Percentiles rank a stretch among this genome's conserved stretches.
phyloP scores from a whole-genome alignment of 2,113 vertebrate genomes.

The Rattus rattus region DNA sequence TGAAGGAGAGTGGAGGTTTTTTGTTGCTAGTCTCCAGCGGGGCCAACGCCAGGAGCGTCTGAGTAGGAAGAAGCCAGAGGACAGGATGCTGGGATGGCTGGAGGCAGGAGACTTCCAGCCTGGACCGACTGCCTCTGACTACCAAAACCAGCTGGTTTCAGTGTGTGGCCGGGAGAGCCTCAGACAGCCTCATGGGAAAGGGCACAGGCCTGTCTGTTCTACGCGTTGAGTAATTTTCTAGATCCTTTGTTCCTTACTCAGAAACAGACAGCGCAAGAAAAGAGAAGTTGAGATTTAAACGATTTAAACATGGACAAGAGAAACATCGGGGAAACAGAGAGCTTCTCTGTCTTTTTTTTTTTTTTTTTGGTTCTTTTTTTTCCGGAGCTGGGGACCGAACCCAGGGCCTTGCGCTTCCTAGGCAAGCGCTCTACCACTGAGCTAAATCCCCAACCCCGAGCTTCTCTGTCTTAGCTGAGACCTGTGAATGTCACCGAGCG shows the following conservation, averaged over 20 bases:
- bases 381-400: too few relatives aligned
- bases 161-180: accelerated
- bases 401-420: too few relatives aligned
- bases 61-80: too few relatives aligned
- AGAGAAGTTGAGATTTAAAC: background rate
- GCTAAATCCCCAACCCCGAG: too few relatives aligned
- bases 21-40: background rate
- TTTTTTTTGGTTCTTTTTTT: too few relatives aligned
- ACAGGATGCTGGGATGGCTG: background rate
- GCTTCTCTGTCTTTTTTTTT: background rate
- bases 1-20: background rate
- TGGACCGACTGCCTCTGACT: accelerated
- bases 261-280: background rate
- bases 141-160: background rate
- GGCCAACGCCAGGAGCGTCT: too few relatives aligned
- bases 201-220: background rate
- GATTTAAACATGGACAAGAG: background rate
- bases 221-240: accelerated
- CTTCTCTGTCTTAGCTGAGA: accelerated
- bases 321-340: accelerated
- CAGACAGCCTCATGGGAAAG: background rate
- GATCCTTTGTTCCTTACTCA: background rate
- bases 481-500: background rate
- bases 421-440: too few relatives aligned
- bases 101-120: background rate